These are phyloP conservation scores for Phyllotreta cruciferae DNA, from an alignment of 2,888 invertebrate genomes.

Conservation along the genomic window DNA sequence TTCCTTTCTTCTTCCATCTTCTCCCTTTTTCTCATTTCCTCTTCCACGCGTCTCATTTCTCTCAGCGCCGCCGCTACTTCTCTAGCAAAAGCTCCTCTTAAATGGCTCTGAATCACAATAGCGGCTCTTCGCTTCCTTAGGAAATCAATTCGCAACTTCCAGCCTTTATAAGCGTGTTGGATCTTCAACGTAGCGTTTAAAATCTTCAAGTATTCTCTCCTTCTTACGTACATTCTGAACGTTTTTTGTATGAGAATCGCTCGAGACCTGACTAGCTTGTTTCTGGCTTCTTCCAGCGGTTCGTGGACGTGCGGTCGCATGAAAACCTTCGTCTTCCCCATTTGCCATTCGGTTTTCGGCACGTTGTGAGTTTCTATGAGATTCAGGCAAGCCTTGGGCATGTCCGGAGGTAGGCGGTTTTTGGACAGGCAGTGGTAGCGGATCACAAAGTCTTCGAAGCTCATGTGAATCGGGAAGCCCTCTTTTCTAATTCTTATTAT, in stretches of 20 bases:
- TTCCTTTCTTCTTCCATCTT: conserved; percentile 74
- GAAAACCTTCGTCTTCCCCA: conserved; percentile 87
- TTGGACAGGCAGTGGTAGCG: conserved; percentile 77
- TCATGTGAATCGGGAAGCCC: conserved; percentile 87
- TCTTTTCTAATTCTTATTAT: conserved; percentile 90
- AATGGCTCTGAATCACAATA: conserved; percentile 83
- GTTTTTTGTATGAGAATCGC: conserved; percentile 78
- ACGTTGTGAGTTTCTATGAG: conserved; percentile 72
- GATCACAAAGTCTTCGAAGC: conserved; percentile 75
- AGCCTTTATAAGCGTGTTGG: conserved; percentile 85
- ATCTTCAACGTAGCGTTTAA: conserved; percentile 75
- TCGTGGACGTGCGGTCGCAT: conserved; percentile 82
- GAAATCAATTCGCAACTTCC: conserved; percentile 84
- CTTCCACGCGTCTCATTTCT: conserved; percentile 86
- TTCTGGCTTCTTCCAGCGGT: conserved; percentile 81
- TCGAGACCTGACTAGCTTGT: conserved; percentile 71
- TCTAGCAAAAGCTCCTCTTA: conserved; percentile 88
- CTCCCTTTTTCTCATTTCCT: conserved; percentile 83
- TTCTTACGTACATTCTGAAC: conserved; percentile 72
- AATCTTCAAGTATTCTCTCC: conserved; percentile 72
- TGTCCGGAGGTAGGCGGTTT: conserved; percentile 61
- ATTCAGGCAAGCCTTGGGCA: conserved; percentile 59
- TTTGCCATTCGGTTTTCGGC: conserved; percentile 83
- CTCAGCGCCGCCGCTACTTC: conserved; percentile 86
- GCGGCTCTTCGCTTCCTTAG: conserved; percentile 82